Conservation (phyloP, 2,888 invertebrate species). For the Agriopis aurantiaria region DNA sequence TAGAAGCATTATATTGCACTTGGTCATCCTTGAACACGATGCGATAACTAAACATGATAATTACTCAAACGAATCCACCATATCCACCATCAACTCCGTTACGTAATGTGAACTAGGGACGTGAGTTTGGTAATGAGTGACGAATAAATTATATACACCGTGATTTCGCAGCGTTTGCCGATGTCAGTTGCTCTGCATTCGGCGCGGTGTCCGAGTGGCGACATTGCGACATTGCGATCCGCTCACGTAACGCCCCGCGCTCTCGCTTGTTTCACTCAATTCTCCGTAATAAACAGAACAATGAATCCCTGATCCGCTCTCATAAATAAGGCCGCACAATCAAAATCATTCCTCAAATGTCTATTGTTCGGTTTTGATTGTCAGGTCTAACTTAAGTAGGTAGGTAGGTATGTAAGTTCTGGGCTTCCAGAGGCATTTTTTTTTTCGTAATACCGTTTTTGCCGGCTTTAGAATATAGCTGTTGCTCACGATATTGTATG, state of each 20-base stretch:
- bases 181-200: conserved; percentile 45
- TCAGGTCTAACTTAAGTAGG: conserved; percentile 12
- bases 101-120: conserved; percentile 20
- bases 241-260: conserved; percentile 55
- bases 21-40: not conserved
- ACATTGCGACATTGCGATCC: conserved; percentile 63
- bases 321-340: conserved; percentile 29
- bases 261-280: conserved; percentile 48
- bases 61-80: conserved; percentile 28
- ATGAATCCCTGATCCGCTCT: conserved; percentile 42
- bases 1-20: not conserved
- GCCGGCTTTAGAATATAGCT: not conserved
- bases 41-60: conserved; percentile 3
- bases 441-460: not conserved
- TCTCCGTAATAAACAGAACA: conserved; percentile 44
- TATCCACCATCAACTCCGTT: conserved; percentile 20
- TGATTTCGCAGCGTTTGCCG: conserved; percentile 47
- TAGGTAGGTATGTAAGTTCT: not conserved
- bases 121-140: conserved; percentile 40
- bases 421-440: not conserved
- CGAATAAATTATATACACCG: conserved; percentile 51
- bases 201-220: conserved; percentile 46
- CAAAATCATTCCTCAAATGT: conserved; percentile 14
- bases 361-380: conserved; percentile 35
- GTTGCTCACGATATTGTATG: no score